Evolutionary conservation across 2,888 invertebrate genomes (phyloP).

Genomic region (Machimus atricapillus): DNA sequence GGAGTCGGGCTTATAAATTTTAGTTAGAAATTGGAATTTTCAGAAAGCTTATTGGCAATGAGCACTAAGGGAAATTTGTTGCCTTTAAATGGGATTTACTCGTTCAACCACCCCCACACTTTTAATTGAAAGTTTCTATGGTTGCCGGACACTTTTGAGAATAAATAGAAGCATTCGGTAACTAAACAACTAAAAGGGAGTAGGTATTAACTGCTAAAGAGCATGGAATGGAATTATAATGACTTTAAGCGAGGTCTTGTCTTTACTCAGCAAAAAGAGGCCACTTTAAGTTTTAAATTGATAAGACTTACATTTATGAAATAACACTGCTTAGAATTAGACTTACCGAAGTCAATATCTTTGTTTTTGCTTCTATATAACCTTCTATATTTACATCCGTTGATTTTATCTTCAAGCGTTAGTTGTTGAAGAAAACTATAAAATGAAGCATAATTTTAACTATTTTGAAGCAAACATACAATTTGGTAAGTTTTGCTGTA

Average conservation of each 20-base stretch:
- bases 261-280: not conserved
- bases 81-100: constrained; percentile 6
- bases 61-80: not conserved
- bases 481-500: too few relatives aligned
- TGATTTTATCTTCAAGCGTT: too few relatives aligned
- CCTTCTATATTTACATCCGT: too few relatives aligned
- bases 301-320: not conserved
- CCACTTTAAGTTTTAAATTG: not conserved
- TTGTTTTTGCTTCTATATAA: too few relatives aligned
- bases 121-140: not conserved
- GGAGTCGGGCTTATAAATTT: constrained; percentile 9
- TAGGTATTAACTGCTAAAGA: not conserved
- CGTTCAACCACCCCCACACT: not conserved
- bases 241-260: too few relatives aligned
- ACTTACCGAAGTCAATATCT: too few relatives aligned
- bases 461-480: too few relatives aligned
- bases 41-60: not conserved
- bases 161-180: not conserved
- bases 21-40: not conserved
- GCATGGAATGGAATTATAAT: not conserved
- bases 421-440: too few relatives aligned
- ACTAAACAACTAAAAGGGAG: not conserved
- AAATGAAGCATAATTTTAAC: too few relatives aligned
- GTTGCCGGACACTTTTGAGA: not conserved
- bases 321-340: not conserved